Base-by-base conservation (phyloP, 2,888 invertebrate genomes). In the Ctenicera cuprea region DNA sequence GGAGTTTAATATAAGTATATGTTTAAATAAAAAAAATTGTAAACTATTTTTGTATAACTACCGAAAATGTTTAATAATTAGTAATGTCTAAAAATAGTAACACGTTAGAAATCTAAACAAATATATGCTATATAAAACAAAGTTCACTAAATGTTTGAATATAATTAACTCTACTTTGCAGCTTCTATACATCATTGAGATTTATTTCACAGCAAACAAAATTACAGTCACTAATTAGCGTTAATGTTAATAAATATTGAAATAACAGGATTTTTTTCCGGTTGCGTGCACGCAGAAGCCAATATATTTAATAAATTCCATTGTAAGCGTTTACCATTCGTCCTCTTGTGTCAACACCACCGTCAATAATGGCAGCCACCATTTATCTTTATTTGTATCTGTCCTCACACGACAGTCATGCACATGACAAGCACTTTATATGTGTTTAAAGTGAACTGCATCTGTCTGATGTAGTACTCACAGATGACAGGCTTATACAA, bases 381-480 rank as follows among this genome's bases (percentile, higher is more conserved):
- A 78, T 77, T 78, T 76, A 76, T 77, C 77, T 78, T 78, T 76
- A 77, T 77, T 77, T 77, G 75, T 78, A 78, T 77, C 78, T 77
- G 78, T 77, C 77, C 73, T 72, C 73, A 73, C 72, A 71, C 75
- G 75, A 76, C 63, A 77, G 76, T 78, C 77, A 77, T 78, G 78
- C 75, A 69, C 68, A 70, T 76, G 78, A 78, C 78, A 77, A 77
- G 74, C 76, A 77, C 78, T 78, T 78, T 78, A 71, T 78, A 78
- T 78, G 74, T 74, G 78, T 74, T 76, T 68, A 72, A 78, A 77
- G 75, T 78, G 77, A 78, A 78, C 73, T 73, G 73, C 63, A 68
- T 67, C 67, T 63, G 73, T 73, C 73, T 73, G 71, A n/a, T 59
- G 59, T n/a, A 38, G 37, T 62, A 69, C 33, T 33, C 7, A 9